Base-by-base conservation (phyloP, 2,113 vertebrate genomes). In the Neotoma lepida region DNA sequence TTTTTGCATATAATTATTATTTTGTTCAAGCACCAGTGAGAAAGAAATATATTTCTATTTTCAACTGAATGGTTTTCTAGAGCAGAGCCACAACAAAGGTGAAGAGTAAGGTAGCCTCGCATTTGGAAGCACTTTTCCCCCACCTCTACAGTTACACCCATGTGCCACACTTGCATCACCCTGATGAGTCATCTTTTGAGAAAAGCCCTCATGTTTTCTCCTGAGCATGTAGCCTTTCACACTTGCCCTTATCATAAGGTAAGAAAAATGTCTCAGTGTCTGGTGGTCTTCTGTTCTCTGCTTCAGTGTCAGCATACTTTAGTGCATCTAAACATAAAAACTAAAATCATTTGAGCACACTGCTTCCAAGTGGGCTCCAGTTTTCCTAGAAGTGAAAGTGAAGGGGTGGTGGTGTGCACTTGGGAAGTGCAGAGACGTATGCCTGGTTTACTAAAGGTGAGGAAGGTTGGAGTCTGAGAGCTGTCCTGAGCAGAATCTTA, bases 21-120 rank as follows among this genome's bases (percentile, higher is more conserved):
- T 91, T 91, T 95, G 51, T 26, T 63, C 68, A 46, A 90, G n/a
- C 61, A 1, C 39, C 71, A 51, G 39, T 95, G 86, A 93, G 68
- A 91, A 74, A 66, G 44, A 90, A 66, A 35, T 71, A 12, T 24
- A 30, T 92, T 77, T 89, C 68, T 66, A 0, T 56, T 86, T 35
- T 86, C 17, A 14, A n/a, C 66, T 76, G 39, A 33, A 76, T 26
- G 35, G 24, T 20, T 80, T 81, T 87, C 73, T 3, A 54, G n/a
- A 30, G 39, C 39, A 80, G 24, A 12, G 20, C 54, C 41, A 84
- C 74, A 51, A 26, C 41, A n/a, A 78, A 82, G 58, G 51, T 58
- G 8, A 88, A 61, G n/a, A 87, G 86, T 20, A 20, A 74, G 46
- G 12, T 49, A 35, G 2, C 58, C 68, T 33, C 70, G 39, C 74